Conservation (phyloP, 2,888 invertebrate genomes). For the Philhelius pedissequus region DNA sequence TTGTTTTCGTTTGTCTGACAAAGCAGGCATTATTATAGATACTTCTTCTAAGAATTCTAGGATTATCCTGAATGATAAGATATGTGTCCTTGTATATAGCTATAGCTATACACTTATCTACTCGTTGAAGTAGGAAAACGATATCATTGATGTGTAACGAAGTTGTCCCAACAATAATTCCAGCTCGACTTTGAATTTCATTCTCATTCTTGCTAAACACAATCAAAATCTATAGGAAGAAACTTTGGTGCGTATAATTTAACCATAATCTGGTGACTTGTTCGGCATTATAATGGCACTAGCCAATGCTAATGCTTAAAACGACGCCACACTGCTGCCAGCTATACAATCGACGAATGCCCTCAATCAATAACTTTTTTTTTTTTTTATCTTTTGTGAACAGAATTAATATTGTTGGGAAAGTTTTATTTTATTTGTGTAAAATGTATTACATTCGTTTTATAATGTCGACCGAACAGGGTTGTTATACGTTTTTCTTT, state of each 20-base stretch:
- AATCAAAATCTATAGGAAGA: neutral
- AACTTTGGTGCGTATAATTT: slow-evolving; percentile 16
- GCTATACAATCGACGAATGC: neutral
- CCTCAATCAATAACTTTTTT: slow-evolving; percentile 3
- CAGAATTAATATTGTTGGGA: neutral
- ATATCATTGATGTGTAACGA: neutral
- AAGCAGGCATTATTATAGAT: neutral
- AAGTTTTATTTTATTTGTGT: neutral
- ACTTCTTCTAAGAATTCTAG: neutral
- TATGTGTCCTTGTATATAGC: neutral
- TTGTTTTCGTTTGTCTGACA: slow-evolving; percentile 19
- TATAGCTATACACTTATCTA: neutral
- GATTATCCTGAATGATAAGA: slow-evolving; percentile 21
- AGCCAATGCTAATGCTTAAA: neutral
- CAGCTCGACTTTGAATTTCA: neutral
- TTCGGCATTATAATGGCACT: neutral
- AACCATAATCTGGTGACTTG: neutral
- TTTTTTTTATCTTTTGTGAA: neutral
- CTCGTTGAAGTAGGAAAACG: neutral
- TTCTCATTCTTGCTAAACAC: neutral
- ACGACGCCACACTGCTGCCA: neutral
- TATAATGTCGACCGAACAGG: neutral
- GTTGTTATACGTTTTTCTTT: neutral
- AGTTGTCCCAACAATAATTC: neutral
- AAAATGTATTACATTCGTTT: neutral